Percentiles rank a stretch among this genome's conserved stretches.
phyloP scores from a whole-genome alignment of 2,797 vertebrate species.

The Xenentodon cancila region DNA sequence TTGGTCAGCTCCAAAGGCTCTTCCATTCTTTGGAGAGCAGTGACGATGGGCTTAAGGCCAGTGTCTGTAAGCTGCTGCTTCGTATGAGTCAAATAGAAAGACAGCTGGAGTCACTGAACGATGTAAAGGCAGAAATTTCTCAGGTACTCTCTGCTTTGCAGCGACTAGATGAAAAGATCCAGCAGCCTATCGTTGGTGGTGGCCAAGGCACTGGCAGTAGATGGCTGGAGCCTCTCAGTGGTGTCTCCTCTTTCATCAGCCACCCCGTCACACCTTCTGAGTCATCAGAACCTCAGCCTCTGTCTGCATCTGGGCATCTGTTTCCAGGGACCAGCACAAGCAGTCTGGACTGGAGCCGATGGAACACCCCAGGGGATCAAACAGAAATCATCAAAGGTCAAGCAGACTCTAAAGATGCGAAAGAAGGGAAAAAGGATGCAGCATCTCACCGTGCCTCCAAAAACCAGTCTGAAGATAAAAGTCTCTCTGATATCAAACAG shows the following conservation, averaged over 20 bases:
- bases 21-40: conserved; percentile 83
- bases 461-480: conserved; percentile 87
- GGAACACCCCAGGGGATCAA: conserved; percentile 61
- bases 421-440: conserved; percentile 87
- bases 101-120: conserved; percentile 92
- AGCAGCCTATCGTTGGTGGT: conserved; percentile 76
- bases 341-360: conserved; percentile 89
- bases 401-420: conserved; percentile 53
- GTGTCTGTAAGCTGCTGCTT: conserved; percentile 92
- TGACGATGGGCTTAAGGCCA: conserved; percentile 93
- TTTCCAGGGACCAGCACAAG: conserved; percentile 77
- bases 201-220: conserved; percentile 52
- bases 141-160: conserved; percentile 93
- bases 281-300: conserved; percentile 77
- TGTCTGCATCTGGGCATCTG: conserved; percentile 72
- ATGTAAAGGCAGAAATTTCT: conserved; percentile 94
- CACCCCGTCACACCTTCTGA: conserved; percentile 76
- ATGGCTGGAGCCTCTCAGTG: conserved; percentile 81
- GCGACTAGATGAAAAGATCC: conserved; percentile 92
- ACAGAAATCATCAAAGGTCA: conserved; percentile 58
- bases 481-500: conserved; percentile 85
- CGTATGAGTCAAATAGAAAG: conserved; percentile 95
- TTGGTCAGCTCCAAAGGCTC: conserved; percentile 86
- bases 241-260: conserved; percentile 80
- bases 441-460: conserved; percentile 85